Evolutionary conservation across 2,797 vertebrate species (phyloP), one percentile per base, ranked within the genome.

Genomic region (Propithecus perrieri): DNA sequence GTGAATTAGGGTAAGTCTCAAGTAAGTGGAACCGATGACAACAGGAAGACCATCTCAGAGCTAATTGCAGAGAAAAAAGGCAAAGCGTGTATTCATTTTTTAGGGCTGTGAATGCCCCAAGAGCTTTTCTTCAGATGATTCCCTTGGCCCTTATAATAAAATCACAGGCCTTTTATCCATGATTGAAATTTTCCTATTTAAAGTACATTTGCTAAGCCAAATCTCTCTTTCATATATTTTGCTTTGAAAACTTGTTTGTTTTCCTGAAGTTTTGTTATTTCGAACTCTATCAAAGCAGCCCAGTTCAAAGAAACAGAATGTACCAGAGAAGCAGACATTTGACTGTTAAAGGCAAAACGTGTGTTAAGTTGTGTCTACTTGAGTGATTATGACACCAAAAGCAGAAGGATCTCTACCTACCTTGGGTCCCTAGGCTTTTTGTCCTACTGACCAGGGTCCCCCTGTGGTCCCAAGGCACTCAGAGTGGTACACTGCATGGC

Each of bases 21-120:
- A 97, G 91, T 43, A 96, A 8, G 98, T 99, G 98, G 97, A 98
- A 80, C 17, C 74, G 99, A 98, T 97, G 98, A 98, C 88, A 99
- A 99, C 98, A 63, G 98, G 97, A 97, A 96, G 30, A 94, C 98
- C 89, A 98, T 99, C 97, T 99, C 99, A 3, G 61, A 98, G 0
- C 98, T 98, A 0, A 96, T 98, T 96, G 98, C 98, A 97, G 98
- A 99, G 94, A 99, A 7, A 22, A 98, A 98, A 20, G 98, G 98
- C 0, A 97, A 98, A 50, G 97, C 99, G 6, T 89, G 98, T 18
- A 92, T 99, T 74, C 98, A 99, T 95, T 98, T 98, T 2, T 97
- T 99, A 97, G 98, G 98, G 80, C 98, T 98, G 98, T 99, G 98
- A 98, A 92, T 8, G 55, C 11, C 20, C 53, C 65, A 59, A 28